phyloP scores from a whole-genome alignment of 2,888 invertebrate species.

The Augiades crinisus region DNA sequence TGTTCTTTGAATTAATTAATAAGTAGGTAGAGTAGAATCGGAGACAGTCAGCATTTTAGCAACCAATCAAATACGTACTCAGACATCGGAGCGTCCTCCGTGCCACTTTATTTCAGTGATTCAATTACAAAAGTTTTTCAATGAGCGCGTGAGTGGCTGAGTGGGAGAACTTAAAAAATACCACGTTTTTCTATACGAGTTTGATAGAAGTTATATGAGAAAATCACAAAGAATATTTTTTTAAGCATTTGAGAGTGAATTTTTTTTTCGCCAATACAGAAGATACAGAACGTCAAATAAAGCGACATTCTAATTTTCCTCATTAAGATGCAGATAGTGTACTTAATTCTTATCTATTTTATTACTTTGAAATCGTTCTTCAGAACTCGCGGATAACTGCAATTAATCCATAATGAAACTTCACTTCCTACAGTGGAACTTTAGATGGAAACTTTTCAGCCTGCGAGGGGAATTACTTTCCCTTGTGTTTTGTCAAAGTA shows the following conservation, averaged over 20 bases:
- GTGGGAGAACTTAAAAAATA: neutral
- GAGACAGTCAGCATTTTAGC: too few species aligned
- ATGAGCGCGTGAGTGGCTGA: neutral
- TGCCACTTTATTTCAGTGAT: neutral
- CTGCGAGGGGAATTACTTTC: neutral
- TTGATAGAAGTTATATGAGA: too few species aligned
- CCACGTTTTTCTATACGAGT: too few species aligned
- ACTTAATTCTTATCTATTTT: conserved; percentile 1
- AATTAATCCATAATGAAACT: conserved; percentile 31
- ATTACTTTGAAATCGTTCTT: conserved; percentile 27
- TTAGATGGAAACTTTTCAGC: conserved; percentile 20
- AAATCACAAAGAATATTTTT: too few species aligned
- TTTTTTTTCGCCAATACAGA: conserved; percentile 6
- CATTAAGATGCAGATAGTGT: neutral
- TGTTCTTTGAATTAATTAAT: too few species aligned
- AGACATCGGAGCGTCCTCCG: neutral
- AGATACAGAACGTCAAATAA: neutral
- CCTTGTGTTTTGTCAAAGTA: neutral
- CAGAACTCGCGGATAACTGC: conserved; percentile 30
- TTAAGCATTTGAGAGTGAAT: neutral
- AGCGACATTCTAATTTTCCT: neutral
- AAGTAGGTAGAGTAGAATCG: too few species aligned
- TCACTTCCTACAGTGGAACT: conserved; percentile 20
- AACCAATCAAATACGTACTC: neutral
- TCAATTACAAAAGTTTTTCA: neutral